Conservation (phyloP, 2,888 invertebrate species). For the Hoplodrina ambigua region DNA sequence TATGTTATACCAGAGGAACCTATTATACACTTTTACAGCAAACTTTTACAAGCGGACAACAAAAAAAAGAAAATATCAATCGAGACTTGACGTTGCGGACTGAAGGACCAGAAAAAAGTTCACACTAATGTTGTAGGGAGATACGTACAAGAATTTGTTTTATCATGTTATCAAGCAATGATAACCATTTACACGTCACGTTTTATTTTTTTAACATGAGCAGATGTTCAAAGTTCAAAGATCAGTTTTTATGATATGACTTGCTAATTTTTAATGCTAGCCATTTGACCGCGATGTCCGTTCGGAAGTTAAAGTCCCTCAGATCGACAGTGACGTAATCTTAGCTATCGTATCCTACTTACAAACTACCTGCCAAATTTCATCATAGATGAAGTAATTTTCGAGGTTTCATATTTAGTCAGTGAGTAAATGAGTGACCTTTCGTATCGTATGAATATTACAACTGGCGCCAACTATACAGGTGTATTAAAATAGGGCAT, state of each 20-base stretch:
- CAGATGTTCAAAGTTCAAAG: conserved; percentile 1
- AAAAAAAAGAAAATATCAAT: background rate
- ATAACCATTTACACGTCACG: background rate
- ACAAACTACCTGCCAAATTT: no score
- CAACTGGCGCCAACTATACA: no score
- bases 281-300: background rate
- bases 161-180: background rate
- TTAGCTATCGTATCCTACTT: no score
- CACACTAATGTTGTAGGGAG: background rate
- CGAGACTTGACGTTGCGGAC: background rate
- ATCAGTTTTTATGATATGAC: background rate
- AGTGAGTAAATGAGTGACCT: no score
- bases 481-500: no score
- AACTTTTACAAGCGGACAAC: background rate
- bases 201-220: conserved; percentile 8
- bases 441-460: no score
- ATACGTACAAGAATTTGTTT: background rate
- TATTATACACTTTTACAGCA: background rate
- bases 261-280: conserved; percentile 3
- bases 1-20: background rate
- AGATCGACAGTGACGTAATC: no score
- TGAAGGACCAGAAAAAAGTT: background rate
- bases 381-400: no score
- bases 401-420: no score
- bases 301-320: no score